Base-by-base conservation (phyloP, 2,888 invertebrate species). In the Lycophotia porphyrea region DNA sequence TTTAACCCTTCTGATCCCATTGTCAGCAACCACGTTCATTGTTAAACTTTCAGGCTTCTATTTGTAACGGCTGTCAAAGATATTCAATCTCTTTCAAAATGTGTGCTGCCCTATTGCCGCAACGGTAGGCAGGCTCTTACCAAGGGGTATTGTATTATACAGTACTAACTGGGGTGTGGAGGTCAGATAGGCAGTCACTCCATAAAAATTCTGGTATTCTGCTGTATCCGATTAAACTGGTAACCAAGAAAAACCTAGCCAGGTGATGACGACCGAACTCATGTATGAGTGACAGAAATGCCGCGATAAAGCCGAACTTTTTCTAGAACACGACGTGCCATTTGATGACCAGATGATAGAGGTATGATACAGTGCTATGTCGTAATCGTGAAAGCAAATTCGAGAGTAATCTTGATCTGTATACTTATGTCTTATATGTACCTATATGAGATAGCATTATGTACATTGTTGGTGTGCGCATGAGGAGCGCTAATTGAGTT, bases 361-460 rank as follows among this genome's bases (percentile, higher is more conserved):
- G 47, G n/a, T 44, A 13, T 1, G 52, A n/a, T 47, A 27, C 34
- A 1, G 42, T 18, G n/a, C n/a, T 8, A 52, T 79, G 80, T n/a
- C 55, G 61, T 69, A 70, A 79, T 34, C 42, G 70, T 34, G 74
- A 84, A 78, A 81, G 84, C 79, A 36, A 63, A 69, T 31, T 55
- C 24, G 49, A 42, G 55, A 69, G 58, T 34, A 55, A 47, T 73
- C 24, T 78, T 4, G 34, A 65, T 52, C 39, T 31, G 9, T 24
- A 21, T 63, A 63, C 13, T 11, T 15, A 31, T 52, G 47, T 7
- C 36, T 58, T 52, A n/a, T 58, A 49, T n/a, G n/a, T n/a, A n/a
- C n/a, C n/a, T n/a, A n/a, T 64, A 52, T 27, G 49, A 52, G 15
- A 5, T 60, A 21, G 5, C 71, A 31, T n/a, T 58, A 77, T n/a